Conservation (phyloP, 1,140 invertebrate species). For the Orius laevigatus region DNA sequence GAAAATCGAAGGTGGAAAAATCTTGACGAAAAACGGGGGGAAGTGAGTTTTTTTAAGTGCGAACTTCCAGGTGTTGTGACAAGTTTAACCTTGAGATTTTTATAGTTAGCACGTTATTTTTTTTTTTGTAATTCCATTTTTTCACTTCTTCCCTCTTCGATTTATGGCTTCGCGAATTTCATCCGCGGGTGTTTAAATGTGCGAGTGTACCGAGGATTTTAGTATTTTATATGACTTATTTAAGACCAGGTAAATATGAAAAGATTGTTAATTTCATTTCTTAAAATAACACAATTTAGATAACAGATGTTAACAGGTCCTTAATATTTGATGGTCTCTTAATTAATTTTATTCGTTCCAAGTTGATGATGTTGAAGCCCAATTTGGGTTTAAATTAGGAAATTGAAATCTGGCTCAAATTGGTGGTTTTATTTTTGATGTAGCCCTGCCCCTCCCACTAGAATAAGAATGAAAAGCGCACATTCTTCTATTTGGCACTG, state of each 20-base stretch:
- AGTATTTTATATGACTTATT: conserved; percentile 20
- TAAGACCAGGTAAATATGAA: conserved; percentile 16
- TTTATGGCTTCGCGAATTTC: neutral
- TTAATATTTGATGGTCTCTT: neutral
- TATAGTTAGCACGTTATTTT: conserved; percentile 9
- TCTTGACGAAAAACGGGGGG: no score
- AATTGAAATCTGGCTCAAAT: neutral
- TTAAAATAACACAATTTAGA: no score
- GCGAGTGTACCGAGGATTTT: conserved; percentile 4
- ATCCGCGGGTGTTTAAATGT: conserved; percentile 11
- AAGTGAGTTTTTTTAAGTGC: conserved; percentile 7
- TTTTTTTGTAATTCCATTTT: neutral
- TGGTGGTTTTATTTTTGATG: no score
- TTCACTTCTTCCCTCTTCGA: neutral
- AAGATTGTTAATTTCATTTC: neutral
- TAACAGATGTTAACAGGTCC: neutral
- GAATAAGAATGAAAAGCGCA: no score
- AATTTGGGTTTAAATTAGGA: neutral
- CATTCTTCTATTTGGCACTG: no score
- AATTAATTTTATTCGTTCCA: neutral
- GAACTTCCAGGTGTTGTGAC: conserved; percentile 12
- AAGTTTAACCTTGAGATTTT: conserved; percentile 11
- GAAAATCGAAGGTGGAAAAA: no score
- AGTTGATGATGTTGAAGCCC: neutral
- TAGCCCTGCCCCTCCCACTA: no score